Conservation (phyloP, 2,888 invertebrate species). For the Drosophila pseudotalamancana region DNA sequence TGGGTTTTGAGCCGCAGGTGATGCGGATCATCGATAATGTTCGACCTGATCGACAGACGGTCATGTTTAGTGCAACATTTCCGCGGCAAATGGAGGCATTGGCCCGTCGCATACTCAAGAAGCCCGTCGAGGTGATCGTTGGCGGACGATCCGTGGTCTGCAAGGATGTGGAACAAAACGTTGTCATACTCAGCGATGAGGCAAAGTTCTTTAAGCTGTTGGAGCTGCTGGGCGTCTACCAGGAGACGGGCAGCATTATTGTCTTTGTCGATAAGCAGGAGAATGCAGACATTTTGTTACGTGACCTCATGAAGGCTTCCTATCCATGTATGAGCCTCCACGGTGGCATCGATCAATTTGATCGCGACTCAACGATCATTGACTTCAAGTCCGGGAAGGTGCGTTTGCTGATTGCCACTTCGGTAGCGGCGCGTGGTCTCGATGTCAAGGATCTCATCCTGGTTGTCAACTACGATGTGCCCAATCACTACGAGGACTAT, state of each 20-base stretch:
- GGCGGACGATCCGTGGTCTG: constrained; percentile 98
- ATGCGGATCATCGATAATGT: constrained; percentile 99
- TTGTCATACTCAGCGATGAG: constrained; percentile 96
- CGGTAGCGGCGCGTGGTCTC: constrained; percentile 98
- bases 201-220: constrained; percentile 98
- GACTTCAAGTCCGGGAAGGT: constrained; percentile 98
- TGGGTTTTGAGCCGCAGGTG: constrained; percentile 94
- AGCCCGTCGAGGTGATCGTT: constrained; percentile 98
- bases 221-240: constrained; percentile 97
- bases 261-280: constrained; percentile 99
- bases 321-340: constrained; percentile 99
- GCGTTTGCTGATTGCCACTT: constrained; percentile 97
- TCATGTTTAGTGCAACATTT: constrained; percentile 99
- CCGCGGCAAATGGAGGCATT: constrained; percentile 99
- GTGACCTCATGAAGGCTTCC: constrained; percentile 97
- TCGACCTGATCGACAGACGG: constrained; percentile 98
- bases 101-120: constrained; percentile 95
- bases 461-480: constrained; percentile 99
- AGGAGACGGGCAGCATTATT: constrained; percentile 95
- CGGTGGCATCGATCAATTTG: constrained; percentile 99
- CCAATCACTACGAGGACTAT: constrained; percentile 99
- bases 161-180: constrained; percentile 98
- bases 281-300: constrained; percentile 95
- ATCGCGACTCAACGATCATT: constrained; percentile 98
- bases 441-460: constrained; percentile 99